These are phyloP conservation scores for Panonychus citri DNA, from an alignment of 1,140 invertebrate genomes.

Conservation along the genomic window DNA sequence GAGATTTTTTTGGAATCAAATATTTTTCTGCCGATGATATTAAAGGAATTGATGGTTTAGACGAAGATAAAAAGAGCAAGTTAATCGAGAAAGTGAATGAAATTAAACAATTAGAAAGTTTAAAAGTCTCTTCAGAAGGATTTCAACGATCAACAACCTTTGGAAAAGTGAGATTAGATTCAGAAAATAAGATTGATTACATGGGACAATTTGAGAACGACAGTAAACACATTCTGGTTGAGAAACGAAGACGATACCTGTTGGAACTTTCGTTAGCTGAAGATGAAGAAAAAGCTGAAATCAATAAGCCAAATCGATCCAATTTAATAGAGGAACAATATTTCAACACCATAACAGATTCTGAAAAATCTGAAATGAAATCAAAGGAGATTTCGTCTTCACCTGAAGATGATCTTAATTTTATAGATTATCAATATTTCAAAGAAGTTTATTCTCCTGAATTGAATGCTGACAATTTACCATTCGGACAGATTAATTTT, in stretches of 20 bases:
- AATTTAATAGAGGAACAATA: too few species aligned
- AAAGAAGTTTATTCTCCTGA: neutral
- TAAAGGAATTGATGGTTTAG: neutral
- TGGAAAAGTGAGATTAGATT: conserved; percentile 11
- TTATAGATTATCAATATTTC: conserved; percentile 4
- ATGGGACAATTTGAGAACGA: conserved; percentile 11
- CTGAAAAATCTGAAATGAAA: too few species aligned
- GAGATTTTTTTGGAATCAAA: too few species aligned
- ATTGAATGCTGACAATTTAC: neutral
- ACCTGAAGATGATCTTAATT: neutral
- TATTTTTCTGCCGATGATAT: neutral
- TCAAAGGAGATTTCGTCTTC: conserved; percentile 1
- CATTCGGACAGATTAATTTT: neutral
- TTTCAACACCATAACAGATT: too few species aligned
- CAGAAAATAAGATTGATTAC: conserved; percentile 8
- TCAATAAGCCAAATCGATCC: neutral
- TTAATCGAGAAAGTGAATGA: neutral
- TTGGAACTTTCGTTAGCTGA: neutral
- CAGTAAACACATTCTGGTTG: neutral
- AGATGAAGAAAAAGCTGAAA: neutral
- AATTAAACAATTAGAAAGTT: neutral
- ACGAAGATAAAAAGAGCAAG: neutral
- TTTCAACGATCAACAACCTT: neutral
- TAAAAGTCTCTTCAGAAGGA: too few species aligned
- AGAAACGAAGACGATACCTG: neutral